These are phyloP conservation scores for Botrylloides violaceus DNA, from an alignment of 23 tunicate genomes.

Conservation along the genomic window DNA sequence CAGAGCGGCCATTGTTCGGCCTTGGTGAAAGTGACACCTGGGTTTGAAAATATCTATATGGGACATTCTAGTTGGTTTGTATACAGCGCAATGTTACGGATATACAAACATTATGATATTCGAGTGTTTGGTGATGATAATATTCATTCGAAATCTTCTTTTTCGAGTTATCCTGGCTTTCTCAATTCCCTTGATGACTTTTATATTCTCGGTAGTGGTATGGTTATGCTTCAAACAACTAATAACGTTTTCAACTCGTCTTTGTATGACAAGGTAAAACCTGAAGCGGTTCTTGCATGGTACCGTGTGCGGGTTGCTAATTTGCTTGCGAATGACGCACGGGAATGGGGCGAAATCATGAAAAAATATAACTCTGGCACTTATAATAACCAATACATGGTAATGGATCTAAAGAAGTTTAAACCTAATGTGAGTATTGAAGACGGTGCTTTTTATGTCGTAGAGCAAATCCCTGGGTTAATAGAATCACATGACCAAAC, in stretches of 20 bases:
- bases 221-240: constrained; percentile 41
- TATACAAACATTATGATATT: constrained; percentile 30
- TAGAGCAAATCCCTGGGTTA: constrained; percentile 32
- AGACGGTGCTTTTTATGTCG: constrained; percentile 27
- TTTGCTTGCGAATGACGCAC: constrained; percentile 6
- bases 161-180: constrained; percentile 31
- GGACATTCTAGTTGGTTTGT: constrained; percentile 29
- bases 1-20: constrained; percentile 37
- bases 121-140: constrained; percentile 13
- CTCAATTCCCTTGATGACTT: constrained; percentile 33
- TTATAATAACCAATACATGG: constrained; percentile 35
- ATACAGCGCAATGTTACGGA: constrained; percentile 24
- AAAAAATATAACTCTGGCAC: constrained; percentile 33
- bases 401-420: constrained; percentile 15
- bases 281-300: constrained; percentile 24
- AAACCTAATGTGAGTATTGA: constrained; percentile 5
- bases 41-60: constrained; percentile 29
- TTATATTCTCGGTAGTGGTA: constrained; percentile 24
- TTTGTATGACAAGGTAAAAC: constrained; percentile 23
- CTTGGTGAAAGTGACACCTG: constrained; percentile 28
- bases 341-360: constrained; percentile 22
- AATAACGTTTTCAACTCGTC: constrained; percentile 21
- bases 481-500: constrained; percentile 30
- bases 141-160: background rate
- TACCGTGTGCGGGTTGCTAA: constrained; percentile 38